Conservation (phyloP, 2,113 vertebrate genomes). For the Phalacrocorax carbo region DNA sequence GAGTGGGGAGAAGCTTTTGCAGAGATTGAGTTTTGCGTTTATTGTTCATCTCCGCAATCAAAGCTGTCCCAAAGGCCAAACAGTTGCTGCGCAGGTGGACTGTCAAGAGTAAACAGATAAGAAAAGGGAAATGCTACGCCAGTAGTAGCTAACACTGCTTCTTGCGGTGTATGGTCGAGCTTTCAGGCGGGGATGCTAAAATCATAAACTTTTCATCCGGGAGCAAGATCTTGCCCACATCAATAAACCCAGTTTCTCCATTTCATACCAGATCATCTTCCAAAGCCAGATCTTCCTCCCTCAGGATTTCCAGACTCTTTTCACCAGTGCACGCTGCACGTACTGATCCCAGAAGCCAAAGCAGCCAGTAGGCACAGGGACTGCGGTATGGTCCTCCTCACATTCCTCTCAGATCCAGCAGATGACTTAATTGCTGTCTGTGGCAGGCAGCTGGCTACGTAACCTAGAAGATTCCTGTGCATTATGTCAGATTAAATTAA, state of each 20-base stretch:
- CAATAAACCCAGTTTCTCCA: background rate
- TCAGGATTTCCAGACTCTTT: background rate
- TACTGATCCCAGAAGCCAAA: background rate
- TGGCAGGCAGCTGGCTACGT: background rate
- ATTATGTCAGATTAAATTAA: background rate
- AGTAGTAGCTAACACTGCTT: background rate
- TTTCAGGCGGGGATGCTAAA: background rate
- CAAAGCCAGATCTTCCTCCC: background rate
- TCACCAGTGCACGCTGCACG: background rate
- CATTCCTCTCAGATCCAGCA: background rate
- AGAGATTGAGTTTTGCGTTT: background rate
- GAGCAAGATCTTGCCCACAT: background rate
- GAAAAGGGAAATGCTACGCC: background rate
- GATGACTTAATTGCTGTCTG: background rate
- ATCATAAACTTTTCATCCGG: background rate
- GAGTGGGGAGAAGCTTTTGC: background rate
- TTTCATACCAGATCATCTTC: background rate
- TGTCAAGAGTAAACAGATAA: background rate
- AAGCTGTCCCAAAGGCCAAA: background rate
- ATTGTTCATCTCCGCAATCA: background rate
- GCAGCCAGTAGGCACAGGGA: background rate
- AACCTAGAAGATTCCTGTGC: background rate
- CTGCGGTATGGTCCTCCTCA: background rate
- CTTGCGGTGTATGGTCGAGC: rapidly evolving
- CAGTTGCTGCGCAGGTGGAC: background rate